Evolutionary conservation across 2,888 invertebrate species (phyloP), one percentile per base, ranked within the genome.

Genomic region (Dioctria rufipes): DNA sequence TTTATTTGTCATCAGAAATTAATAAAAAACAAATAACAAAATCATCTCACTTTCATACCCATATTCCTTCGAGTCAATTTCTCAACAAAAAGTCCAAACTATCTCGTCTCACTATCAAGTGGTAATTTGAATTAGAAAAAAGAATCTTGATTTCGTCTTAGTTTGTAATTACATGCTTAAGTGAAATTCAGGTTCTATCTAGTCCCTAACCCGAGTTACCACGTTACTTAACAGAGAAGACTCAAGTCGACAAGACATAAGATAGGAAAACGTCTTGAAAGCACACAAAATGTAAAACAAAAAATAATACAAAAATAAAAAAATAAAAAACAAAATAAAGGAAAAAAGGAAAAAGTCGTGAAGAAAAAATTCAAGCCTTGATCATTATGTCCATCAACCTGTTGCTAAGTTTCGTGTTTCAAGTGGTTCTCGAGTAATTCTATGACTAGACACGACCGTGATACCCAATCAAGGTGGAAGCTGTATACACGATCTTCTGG

Each of bases 301-400:
- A 54, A 4, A 13, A 60, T 3, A 25, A 54, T 37, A 25, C 42
- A 58, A 54, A 4, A 13, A 60, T 3, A 25, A 54, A 9, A 25
- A 39, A 54, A 11, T 39, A 60, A 6, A 75, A 60, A 75, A 60
- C 42, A 60, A 42, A 46, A 25, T 25, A 25, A 60, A 75, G 43
- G 60, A 60, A 60, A 60, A 60, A 75, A 60, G 73, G 60, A 60
- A 60, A 43, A 60, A 75, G 73, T 60, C 73, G 43, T 75, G 60
- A 60, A 71, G 71, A 71, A 75, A 75, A 75, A 75, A 75, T 42
- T 60, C 9, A 25, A 75, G 73, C 60, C 60, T 60, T 60, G 73
- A 75, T 75, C 73, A 75, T 75, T 75, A 75, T 75, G 73, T 75
- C 73, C 73, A 75, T 75, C 73, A 75, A 75, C 73, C 73, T 75